Evolutionary conservation across 2,797 vertebrate species (phyloP).

Genomic region (Kryptolebias ocellatus): DNA sequence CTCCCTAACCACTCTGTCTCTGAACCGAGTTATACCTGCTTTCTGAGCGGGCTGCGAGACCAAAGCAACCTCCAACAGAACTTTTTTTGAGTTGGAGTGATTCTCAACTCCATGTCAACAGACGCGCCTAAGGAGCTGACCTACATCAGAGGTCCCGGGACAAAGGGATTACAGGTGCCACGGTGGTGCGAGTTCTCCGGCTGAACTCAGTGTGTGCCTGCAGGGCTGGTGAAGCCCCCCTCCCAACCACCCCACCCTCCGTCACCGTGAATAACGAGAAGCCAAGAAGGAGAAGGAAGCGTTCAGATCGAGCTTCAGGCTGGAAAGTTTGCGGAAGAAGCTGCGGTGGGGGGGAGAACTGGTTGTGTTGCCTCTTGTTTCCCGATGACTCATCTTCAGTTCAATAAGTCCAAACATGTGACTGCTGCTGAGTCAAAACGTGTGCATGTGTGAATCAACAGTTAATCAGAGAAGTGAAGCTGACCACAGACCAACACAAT

Average conservation of each 20-base stretch:
- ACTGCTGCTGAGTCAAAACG: conserved; percentile 65
- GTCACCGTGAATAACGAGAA: neutral
- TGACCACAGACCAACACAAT: conserved; percentile 32
- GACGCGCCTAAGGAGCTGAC: conserved; percentile 51
- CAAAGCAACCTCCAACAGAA: conserved; percentile 45
- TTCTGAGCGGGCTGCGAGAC: conserved; percentile 69
- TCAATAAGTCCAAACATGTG: conserved; percentile 54
- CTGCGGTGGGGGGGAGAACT: conserved; percentile 23
- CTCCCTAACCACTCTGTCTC: conserved; percentile 56
- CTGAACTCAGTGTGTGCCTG: conserved; percentile 8
- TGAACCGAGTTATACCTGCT: conserved; percentile 74
- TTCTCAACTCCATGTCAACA: conserved; percentile 37
- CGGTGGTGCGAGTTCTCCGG: conserved; percentile 37
- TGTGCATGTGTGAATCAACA: conserved; percentile 57
- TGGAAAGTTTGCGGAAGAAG: conserved; percentile 59
- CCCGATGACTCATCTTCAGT: conserved; percentile 60
- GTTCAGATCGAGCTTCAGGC: conserved; percentile 1
- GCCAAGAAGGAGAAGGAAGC: conserved; percentile 1
- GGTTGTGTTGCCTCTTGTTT: conserved; percentile 29
- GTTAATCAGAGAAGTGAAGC: conserved; percentile 36
- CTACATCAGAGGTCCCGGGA: conserved; percentile 53
- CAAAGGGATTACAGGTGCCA: conserved; percentile 51
- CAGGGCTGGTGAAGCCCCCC: conserved; percentile 25
- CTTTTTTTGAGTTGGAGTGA: conserved; percentile 53
- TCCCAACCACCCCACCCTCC: conserved; percentile 10